Conservation (phyloP, 1,140 invertebrate species). For the Sweltsa coloradensis region DNA sequence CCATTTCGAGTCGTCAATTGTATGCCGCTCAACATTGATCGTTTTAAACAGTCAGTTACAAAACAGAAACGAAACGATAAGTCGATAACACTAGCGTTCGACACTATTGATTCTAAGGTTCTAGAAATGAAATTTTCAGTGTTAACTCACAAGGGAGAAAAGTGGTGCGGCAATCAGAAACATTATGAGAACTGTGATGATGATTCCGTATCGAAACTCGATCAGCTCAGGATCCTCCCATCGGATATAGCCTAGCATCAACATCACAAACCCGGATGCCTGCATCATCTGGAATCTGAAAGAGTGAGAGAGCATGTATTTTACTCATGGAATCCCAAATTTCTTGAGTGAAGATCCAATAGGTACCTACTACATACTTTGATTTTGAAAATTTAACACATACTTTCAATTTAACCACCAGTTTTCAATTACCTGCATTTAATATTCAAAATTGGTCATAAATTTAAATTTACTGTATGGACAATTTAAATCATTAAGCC, state of each 20-base stretch:
- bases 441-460: not conserved
- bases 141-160: constrained; percentile 48
- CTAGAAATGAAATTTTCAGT: no score
- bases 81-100: no score
- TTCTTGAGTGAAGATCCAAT: not conserved
- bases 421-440: not conserved
- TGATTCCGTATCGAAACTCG: constrained; percentile 52
- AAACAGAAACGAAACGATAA: no score
- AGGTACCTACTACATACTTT: not conserved
- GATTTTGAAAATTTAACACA: not conserved
- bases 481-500: no score
- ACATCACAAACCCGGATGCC: constrained; percentile 36
- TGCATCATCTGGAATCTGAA: constrained; percentile 30
- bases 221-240: constrained; percentile 46
- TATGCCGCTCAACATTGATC: no score
- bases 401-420: not conserved
- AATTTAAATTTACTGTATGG: not conserved
- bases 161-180: constrained; percentile 56
- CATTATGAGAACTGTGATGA: constrained; percentile 54
- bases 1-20: no score
- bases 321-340: not conserved
- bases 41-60: no score
- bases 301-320: constrained; percentile 11
- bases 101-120: no score
- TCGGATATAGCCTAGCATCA: constrained; percentile 45